Conservation (phyloP, 2,797 vertebrate genomes). For the Lutjanus argentimaculatus region DNA sequence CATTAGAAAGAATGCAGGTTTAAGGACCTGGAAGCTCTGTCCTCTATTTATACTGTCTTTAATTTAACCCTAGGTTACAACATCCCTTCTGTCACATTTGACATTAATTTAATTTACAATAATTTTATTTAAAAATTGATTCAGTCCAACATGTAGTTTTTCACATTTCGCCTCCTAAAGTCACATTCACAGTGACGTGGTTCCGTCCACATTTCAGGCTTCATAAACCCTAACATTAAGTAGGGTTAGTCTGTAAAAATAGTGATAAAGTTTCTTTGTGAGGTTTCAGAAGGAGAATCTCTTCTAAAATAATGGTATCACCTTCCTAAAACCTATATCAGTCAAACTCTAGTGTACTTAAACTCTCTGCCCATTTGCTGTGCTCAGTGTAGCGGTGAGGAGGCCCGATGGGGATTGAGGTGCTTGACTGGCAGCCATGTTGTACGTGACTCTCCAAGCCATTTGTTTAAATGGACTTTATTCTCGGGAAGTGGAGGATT, state of each 20-base stretch:
- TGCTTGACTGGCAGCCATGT: conserved; percentile 31
- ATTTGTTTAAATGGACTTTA: conserved; percentile 48
- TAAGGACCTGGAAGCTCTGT: too few species aligned
- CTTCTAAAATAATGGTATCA: neutral
- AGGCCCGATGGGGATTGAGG: conserved; percentile 11
- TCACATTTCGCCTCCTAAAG: too few species aligned
- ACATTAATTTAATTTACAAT: neutral
- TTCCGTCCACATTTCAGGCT: neutral
- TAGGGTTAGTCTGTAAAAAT: neutral
- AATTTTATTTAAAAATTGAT: neutral
- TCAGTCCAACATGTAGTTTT: neutral
- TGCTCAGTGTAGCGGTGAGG: neutral
- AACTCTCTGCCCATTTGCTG: conserved; percentile 7
- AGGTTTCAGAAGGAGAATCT: neutral
- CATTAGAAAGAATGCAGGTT: too few species aligned
- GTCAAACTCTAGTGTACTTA: neutral
- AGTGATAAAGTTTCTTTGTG: neutral
- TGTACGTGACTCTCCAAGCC: conserved; percentile 19
- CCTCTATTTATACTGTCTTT: neutral
- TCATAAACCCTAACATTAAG: neutral
- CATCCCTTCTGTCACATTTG: neutral
- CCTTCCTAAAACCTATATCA: neutral
- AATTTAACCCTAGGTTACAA: neutral
- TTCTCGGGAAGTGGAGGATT: conserved; percentile 31
- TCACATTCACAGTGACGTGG: neutral